Evolutionary conservation across 2,797 vertebrate species (phyloP).

Genomic region (Allobates femoralis): DNA sequence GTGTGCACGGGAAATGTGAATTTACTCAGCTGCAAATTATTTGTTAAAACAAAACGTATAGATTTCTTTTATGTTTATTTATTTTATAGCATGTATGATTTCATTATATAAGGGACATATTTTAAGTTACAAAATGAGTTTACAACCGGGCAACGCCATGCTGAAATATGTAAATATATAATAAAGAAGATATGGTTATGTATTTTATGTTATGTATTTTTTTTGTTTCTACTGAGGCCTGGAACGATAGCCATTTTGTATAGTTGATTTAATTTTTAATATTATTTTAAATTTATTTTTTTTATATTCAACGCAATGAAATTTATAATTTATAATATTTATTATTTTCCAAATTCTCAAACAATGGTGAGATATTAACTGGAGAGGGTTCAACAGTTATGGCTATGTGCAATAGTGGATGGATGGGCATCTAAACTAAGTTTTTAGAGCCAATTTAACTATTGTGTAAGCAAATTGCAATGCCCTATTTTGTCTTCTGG

Average conservation of each 20-base stretch:
- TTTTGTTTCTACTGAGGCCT: neutral
- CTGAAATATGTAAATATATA: constrained; percentile 49
- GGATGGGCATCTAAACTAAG: neutral
- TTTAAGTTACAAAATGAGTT: constrained; percentile 14
- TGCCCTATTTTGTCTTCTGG: neutral
- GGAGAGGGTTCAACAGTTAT: neutral
- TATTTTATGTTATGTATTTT: constrained; percentile 7
- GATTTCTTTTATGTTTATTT: constrained; percentile 50
- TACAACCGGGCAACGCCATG: constrained; percentile 21
- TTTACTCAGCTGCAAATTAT: constrained; percentile 34
- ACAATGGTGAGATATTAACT: neutral
- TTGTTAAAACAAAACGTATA: constrained; percentile 23
- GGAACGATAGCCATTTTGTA: constrained; percentile 49
- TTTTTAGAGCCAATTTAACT: neutral
- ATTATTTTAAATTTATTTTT: neutral
- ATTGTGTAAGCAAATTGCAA: neutral
- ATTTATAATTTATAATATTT: constrained; percentile 20
- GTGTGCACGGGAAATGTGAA: constrained; percentile 50
- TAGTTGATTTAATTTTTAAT: neutral
- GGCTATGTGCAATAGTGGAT: neutral
- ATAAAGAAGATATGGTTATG: constrained; percentile 30
- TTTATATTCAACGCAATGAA: neutral
- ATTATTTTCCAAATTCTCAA: neutral
- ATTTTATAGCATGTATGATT: constrained; percentile 57
- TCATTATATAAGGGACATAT: constrained; percentile 41